phyloP scores from a whole-genome alignment of 2,797 vertebrate species.

The Sebastolobus alascanus region DNA sequence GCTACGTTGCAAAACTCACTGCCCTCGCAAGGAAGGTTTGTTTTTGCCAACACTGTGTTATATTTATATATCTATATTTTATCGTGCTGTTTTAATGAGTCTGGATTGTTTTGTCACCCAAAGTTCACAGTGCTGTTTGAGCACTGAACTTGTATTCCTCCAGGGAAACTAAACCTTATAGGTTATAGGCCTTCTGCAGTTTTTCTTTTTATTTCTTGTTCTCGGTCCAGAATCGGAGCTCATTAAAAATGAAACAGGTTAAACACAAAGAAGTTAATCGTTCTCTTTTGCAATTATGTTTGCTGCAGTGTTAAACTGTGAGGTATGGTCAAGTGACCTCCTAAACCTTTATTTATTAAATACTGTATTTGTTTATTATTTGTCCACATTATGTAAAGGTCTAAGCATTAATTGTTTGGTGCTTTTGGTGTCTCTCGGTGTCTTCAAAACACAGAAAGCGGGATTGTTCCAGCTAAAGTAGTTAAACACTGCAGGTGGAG shows the following conservation, averaged over 20 bases:
- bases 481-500: neutral
- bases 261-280: slow-evolving; percentile 15
- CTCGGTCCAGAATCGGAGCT: slow-evolving; percentile 13
- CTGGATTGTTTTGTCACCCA: neutral
- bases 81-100: neutral
- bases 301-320: neutral
- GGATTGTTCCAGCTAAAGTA: neutral
- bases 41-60: neutral
- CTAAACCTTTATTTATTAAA: neutral
- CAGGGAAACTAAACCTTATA: neutral
- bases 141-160: neutral
- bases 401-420: neutral
- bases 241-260: slow-evolving; percentile 40
- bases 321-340: neutral
- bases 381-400: neutral
- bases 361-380: neutral
- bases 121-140: neutral
- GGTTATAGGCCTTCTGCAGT: neutral
- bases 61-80: neutral
- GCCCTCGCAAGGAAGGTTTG: neutral
- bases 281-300: neutral
- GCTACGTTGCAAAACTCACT: neutral
- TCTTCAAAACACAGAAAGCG: neutral
- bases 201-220: slow-evolving; percentile 3
- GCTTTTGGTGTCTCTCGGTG: neutral